phyloP scores from a whole-genome alignment of 2,113 vertebrate genomes.

The Leptobrachium ailaonicum region DNA sequence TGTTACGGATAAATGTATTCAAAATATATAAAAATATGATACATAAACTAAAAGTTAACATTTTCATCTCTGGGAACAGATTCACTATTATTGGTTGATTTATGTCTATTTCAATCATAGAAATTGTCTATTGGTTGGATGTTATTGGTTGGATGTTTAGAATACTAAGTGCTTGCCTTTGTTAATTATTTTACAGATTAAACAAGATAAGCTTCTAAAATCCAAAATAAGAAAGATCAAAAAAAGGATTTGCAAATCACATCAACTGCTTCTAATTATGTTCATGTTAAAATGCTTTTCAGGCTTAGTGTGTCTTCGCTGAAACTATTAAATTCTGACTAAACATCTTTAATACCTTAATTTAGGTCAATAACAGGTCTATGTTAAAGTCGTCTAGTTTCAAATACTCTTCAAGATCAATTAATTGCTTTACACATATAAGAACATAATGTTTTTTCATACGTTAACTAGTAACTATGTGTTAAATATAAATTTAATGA shows the following conservation, averaged over 20 bases:
- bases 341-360: background rate
- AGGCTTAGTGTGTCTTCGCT: background rate
- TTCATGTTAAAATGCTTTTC: background rate
- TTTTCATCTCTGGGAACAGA: too few relatives aligned
- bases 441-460: too few relatives aligned
- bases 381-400: background rate
- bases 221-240: slow-evolving; percentile 8
- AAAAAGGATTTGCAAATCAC: slow-evolving; percentile 13
- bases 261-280: slow-evolving; percentile 17
- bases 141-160: background rate
- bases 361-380: slow-evolving; percentile 6
- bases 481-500: too few relatives aligned
- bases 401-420: too few relatives aligned
- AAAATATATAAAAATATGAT: too few relatives aligned
- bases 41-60: too few relatives aligned
- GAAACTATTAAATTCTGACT: slow-evolving; percentile 3
- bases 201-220: slow-evolving; percentile 1
- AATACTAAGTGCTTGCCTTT: background rate
- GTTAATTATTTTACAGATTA: slow-evolving; percentile 16
- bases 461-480: too few relatives aligned
- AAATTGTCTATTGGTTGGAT: too few relatives aligned
- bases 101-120: too few relatives aligned
- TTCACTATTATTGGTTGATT: too few relatives aligned
- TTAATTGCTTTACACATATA: too few relatives aligned
- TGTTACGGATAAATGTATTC: too few relatives aligned